Evolutionary conservation across 2,888 invertebrate genomes (phyloP), one percentile per base, ranked within the genome.

Genomic region (Eustalomyia histrio): DNA sequence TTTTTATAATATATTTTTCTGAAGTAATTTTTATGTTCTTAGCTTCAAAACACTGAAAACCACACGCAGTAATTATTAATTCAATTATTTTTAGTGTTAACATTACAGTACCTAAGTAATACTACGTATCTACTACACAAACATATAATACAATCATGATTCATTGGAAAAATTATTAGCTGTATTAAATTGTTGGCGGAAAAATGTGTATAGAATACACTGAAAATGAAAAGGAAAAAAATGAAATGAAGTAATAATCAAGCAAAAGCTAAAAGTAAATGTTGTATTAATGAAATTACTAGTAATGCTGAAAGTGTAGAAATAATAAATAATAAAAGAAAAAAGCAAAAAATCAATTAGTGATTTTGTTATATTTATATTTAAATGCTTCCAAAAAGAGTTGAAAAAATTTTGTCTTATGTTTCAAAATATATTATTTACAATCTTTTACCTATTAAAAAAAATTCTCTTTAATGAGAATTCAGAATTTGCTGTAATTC

Each of bases 61-160:
- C 89, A 87, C 88, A 88, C 88, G 89, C 87, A 89, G 88, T 87
- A 89, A 87, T 88, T 88, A 89, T 89, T 88, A 89, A 88, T 88
- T 88, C 87, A 88, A 88, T 88, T 88, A 88, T 88, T 87, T n/a
- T 87, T 85, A 86, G 88, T 88, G 86, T 86, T 87, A 89, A 87
- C 87, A 88, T 85, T 80, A 84, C 81, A 67, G 61, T 67, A 72
- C 65, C 72, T 78, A 67, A 43, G 53, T 67, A 47, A 47, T 75
- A 57, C 60, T 24, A 29, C 7, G 29, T 29, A 29, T 29, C 7
- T 29, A 24, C 5, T 57, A 50, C 17, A 69, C 53, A n/a, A 65
- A 33, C 65, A 73, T n/a, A 18, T 8, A 60, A 55, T 50, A 16
- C 8, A 35, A 68, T 18, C 12, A 80, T 71, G 82, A 68, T 63